Conservation (phyloP, 2,888 invertebrate genomes). For the Phortica magna region DNA sequence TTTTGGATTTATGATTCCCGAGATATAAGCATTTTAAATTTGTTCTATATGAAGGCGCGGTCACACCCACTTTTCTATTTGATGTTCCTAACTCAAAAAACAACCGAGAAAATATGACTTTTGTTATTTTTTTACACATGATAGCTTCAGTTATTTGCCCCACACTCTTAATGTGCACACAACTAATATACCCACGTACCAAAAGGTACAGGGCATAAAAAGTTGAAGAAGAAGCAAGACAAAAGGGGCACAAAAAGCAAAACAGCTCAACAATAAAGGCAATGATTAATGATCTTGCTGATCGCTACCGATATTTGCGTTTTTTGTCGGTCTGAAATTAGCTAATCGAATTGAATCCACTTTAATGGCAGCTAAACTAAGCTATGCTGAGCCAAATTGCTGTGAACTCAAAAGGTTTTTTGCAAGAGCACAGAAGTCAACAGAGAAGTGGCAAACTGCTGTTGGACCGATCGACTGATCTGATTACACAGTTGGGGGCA, state of each 20-base stretch:
- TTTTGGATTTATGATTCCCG: no score
- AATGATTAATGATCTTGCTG: conserved; percentile 14
- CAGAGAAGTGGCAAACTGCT: conserved; percentile 38
- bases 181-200: no score
- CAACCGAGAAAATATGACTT: no score
- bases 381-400: not conserved
- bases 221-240: not conserved
- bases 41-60: no score
- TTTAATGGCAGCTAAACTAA: not conserved
- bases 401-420: not conserved
- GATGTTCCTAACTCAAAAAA: no score
- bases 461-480: not conserved
- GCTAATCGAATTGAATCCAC: not conserved
- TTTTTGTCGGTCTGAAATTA: not conserved
- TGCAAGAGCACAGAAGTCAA: conserved; percentile 39
- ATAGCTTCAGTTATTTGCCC: no score
- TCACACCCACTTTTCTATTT: no score
- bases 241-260: not conserved
- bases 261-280: not conserved
- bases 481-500: conserved; percentile 12
- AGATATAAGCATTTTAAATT: no score
- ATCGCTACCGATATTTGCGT: conserved; percentile 18
- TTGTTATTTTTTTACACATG: no score
- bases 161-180: no score
- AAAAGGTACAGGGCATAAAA: no score